Conservation (phyloP, 2,888 invertebrate genomes). For the Theretra japonica region DNA sequence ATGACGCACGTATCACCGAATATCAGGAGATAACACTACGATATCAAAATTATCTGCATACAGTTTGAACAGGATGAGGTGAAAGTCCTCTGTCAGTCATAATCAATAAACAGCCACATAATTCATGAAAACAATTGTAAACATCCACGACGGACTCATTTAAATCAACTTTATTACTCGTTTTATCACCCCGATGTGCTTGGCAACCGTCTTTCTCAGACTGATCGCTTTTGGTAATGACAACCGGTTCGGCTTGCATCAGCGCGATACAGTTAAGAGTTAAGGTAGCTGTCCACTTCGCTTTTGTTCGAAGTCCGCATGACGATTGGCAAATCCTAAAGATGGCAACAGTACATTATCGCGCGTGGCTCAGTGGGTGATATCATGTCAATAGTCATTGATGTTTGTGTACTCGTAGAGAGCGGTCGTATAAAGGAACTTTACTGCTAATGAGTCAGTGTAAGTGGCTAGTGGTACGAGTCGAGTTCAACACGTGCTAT, state of each 20-base stretch:
- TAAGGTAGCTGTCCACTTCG: not conserved
- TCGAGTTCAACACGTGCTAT: not conserved
- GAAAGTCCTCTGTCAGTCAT: not conserved
- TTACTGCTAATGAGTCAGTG: conserved; percentile 50
- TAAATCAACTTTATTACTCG: not conserved
- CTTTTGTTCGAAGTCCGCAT: not conserved
- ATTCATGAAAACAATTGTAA: conserved; percentile 3
- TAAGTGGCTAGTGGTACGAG: conserved; percentile 34
- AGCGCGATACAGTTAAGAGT: conserved; percentile 10
- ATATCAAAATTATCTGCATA: not conserved
- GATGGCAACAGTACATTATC: conserved; percentile 49
- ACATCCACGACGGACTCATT: not conserved
- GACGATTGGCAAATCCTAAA: conserved; percentile 36
- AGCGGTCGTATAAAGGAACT: conserved; percentile 57
- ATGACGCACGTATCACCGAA: not conserved
- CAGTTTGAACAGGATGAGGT: not conserved
- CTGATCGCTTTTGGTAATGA: not conserved
- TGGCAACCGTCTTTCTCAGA: not conserved
- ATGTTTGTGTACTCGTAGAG: conserved; percentile 59
- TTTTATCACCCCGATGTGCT: not conserved
- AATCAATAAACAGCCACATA: conserved; percentile 6
- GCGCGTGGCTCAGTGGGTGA: conserved; percentile 49
- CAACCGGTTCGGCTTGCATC: not conserved
- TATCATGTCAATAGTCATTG: conserved; percentile 67
- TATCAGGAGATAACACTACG: not conserved